Percentiles rank a stretch among this genome's conserved stretches.
These are phyloP conservation scores for Bombylius discolor DNA, from an alignment of 2,888 invertebrate species.

Conservation along the genomic window DNA sequence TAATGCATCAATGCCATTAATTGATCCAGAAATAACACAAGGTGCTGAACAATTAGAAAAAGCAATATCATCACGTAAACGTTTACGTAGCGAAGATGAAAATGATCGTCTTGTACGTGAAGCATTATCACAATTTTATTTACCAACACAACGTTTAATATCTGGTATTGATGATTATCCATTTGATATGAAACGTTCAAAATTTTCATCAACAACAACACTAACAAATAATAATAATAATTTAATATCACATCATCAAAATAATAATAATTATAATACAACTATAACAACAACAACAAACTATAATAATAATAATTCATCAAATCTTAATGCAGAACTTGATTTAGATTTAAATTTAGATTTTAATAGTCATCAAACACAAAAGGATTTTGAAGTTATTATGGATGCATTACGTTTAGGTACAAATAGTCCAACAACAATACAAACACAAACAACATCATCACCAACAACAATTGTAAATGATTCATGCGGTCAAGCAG, in stretches of 20 bases:
- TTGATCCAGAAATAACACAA: constrained; percentile 37
- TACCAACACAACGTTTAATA: constrained; percentile 53
- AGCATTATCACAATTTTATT: constrained; percentile 57
- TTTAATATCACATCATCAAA: not conserved
- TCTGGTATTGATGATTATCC: constrained; percentile 53
- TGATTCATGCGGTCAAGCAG: constrained; percentile 48
- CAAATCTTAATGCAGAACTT: not conserved
- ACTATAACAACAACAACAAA: too few species aligned
- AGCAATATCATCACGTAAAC: constrained; percentile 34
- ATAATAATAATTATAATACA: not conserved
- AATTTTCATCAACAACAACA: not conserved
- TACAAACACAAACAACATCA: constrained; percentile 24
- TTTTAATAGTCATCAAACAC: constrained; percentile 33
- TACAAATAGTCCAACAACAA: constrained; percentile 26
- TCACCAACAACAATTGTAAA: constrained; percentile 25
- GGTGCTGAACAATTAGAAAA: constrained; percentile 36
- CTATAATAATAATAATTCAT: not conserved
- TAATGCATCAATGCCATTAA: constrained; percentile 36
- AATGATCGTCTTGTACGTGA: constrained; percentile 56
- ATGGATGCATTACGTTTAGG: constrained; percentile 37
- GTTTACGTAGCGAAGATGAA: constrained; percentile 43
- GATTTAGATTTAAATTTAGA: constrained; percentile 27
- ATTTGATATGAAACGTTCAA: constrained; percentile 23
- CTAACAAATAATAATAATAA: not conserved
- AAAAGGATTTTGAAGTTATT: constrained; percentile 38